Evolutionary conservation across 2,797 vertebrate genomes (phyloP).

Genomic region (Trematomus bernacchii): DNA sequence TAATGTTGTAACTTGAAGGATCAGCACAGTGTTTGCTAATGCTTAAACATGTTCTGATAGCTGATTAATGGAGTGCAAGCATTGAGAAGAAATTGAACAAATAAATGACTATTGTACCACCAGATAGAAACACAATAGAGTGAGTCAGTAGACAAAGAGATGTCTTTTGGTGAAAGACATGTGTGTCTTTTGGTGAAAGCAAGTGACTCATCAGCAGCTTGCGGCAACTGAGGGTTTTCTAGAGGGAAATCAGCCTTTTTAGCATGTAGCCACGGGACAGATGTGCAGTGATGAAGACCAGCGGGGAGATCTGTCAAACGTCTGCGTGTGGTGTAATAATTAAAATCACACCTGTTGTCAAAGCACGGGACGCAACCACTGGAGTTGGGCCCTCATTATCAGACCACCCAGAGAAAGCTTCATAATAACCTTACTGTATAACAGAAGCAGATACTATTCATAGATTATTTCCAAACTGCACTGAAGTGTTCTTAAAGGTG

Average conservation of each 20-base stretch:
- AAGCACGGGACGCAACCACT: conserved; percentile 45
- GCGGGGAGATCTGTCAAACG: conserved; percentile 77
- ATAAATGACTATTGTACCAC: conserved; percentile 6
- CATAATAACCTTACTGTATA: not conserved
- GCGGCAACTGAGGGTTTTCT: conserved; percentile 71
- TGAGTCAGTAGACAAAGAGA: conserved; percentile 16
- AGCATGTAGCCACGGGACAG: conserved; percentile 78
- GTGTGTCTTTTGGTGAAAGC: conserved; percentile 58
- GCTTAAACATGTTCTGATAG: conserved; percentile 10
- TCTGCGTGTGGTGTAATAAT: conserved; percentile 76
- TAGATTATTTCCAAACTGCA: not conserved
- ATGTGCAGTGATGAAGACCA: conserved; percentile 79
- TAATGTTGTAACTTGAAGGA: no score
- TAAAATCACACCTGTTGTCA: conserved; percentile 80
- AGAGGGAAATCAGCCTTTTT: conserved; percentile 83
- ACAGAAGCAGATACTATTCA: not conserved
- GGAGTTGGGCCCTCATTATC: conserved; percentile 20
- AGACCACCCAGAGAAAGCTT: not conserved
- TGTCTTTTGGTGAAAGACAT: conserved; percentile 56
- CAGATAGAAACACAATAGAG: conserved; percentile 18
- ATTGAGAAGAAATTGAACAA: conserved; percentile 31
- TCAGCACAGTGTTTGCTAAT: conserved; percentile 9
- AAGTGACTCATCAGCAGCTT: conserved; percentile 75
- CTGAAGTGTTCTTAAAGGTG: not conserved
- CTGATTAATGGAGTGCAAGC: conserved; percentile 45